Evolutionary conservation across 1,140 invertebrate species (phyloP), one percentile per base, ranked within the genome.

Genomic region (Aporrectodea caliginosa): DNA sequence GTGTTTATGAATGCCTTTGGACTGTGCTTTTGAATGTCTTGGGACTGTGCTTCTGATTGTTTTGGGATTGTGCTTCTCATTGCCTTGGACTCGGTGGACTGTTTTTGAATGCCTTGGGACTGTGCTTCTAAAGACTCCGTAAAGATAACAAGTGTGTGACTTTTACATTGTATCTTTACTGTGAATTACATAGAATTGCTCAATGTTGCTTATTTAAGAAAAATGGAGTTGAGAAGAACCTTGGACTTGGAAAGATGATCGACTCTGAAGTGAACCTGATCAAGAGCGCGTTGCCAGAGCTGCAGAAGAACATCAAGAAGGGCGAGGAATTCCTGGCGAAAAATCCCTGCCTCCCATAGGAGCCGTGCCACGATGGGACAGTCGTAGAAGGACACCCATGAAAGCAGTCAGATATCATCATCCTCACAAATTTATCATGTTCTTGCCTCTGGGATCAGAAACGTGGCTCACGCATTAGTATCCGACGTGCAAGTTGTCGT

Each of bases 231-330:
- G 93, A 96, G 87, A 95, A 97, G 90, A 98, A 98, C 89, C 90
- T 98, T 74, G 97, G 97, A 70, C 90, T 95, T 83, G 96, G 96
- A 58, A 93, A 94, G 86, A 90, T 99, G 31, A 94, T 92, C 81
- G 91, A 91, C 43, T 99, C 91, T 87, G 98, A 99, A 88, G 90
- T 94, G 85, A 90, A 93, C 85, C 89, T 99, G 1, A 87, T 99
- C 71, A 92, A 95, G 83, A 92, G 91, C 0, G 97, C 97, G 72
- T 92, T 99, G 85, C 94, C 96, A 16, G 98, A 99, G 89, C 90
- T 99, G 1, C 93, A 95, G 87, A 94, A 94, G 86, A 98, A 97
- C 88, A 98, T 99, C 86, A 91, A 95, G 87, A 97, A 96, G 85
- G 98, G 98, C 82, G 94, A 95, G 85, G 93, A 98, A 58, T 99